Evolutionary conservation across 2,888 invertebrate genomes (phyloP).

Genomic region (Thysanoteuthis rhombus): DNA sequence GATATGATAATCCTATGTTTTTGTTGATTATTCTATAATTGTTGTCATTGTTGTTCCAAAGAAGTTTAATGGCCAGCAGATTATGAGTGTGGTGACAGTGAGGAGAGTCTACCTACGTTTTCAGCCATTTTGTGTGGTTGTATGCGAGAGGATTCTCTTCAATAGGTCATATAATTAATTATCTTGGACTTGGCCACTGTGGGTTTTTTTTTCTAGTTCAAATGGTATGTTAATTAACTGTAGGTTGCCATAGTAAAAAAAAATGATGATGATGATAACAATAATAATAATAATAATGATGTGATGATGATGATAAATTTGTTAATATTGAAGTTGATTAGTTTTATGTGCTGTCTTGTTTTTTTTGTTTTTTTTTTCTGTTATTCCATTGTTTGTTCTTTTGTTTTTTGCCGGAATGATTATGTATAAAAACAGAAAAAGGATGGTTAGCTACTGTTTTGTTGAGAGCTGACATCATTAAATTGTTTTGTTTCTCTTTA

Average conservation of each 20-base stretch:
- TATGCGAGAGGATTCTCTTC: not conserved
- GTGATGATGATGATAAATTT: not conserved
- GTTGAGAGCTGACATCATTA: not conserved
- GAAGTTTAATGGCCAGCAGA: not conserved
- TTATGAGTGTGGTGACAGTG: not conserved
- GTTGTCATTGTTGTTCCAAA: not conserved
- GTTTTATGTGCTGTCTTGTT: not conserved
- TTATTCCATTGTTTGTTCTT: slow-evolving; percentile 12
- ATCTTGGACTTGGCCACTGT: not conserved
- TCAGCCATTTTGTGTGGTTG: not conserved
- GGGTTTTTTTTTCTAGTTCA: not conserved
- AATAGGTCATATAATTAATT: not conserved
- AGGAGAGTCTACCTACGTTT: not conserved
- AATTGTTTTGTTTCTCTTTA: not conserved
- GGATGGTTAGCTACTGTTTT: not conserved
- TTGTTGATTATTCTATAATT: not conserved
- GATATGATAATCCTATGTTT: not conserved
- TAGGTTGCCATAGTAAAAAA: not conserved
- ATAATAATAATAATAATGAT: not conserved
- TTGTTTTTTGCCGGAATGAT: not conserved
- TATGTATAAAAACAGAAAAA: not conserved
- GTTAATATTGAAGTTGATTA: not conserved
- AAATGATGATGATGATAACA: not conserved
- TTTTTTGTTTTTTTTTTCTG: not conserved
- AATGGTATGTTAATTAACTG: too few relatives aligned